Evolutionary conservation across 1,140 invertebrate genomes (phyloP).

Genomic region (Drosophila orena): DNA sequence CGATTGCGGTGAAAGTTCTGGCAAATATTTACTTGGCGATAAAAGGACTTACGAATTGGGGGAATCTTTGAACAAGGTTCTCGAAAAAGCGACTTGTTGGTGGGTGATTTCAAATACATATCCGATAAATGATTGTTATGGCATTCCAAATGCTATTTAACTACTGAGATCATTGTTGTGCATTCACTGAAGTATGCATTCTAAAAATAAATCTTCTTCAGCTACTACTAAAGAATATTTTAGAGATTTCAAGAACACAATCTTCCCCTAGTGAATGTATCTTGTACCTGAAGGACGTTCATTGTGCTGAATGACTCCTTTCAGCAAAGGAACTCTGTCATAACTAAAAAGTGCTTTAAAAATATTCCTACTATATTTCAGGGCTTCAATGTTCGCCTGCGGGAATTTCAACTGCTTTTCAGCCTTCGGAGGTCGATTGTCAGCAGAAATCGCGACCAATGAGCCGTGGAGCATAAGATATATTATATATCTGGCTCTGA

Average conservation of each 20-base stretch:
- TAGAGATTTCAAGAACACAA: neutral
- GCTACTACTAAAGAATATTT: neutral
- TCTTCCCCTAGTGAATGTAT: neutral
- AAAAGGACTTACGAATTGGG: constrained; percentile 9
- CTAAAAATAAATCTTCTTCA: neutral
- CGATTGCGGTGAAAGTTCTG: constrained; percentile 48
- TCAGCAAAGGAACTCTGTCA: constrained; percentile 7
- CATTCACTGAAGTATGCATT: neutral
- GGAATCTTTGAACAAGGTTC: constrained; percentile 25
- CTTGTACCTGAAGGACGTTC: constrained; percentile 7
- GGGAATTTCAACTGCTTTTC: constrained; percentile 8
- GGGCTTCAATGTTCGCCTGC: constrained; percentile 18
- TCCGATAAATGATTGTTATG: neutral
- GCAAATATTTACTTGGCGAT: constrained; percentile 47
- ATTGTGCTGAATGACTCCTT: neutral
- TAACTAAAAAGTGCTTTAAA: neutral
- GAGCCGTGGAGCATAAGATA: constrained; percentile 33
- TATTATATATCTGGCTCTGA: constrained; percentile 35
- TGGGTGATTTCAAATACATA: no score
- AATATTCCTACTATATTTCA: neutral
- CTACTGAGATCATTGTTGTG: no score
- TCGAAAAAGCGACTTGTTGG: no score
- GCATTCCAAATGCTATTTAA: no score
- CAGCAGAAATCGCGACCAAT: constrained; percentile 46
- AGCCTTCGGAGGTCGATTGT: constrained; percentile 34